Evolutionary conservation across 2,113 vertebrate species (phyloP).

Genomic region (Strix aluco): DNA sequence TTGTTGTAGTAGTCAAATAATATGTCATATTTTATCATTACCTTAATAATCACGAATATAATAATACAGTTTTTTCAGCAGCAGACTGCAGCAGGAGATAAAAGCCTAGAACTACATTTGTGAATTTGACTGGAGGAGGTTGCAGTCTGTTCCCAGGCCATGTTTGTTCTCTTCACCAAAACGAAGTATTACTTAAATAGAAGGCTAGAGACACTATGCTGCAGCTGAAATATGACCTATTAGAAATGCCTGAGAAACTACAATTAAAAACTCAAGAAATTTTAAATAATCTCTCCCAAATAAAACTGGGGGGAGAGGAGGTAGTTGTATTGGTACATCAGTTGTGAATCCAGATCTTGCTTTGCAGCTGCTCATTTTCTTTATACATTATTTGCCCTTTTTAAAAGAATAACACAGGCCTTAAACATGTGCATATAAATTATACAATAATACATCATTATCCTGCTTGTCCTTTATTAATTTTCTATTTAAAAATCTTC

Average conservation of each 20-base stretch:
- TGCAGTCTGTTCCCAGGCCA: slow-evolving; percentile 5
- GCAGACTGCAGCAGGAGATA: not conserved
- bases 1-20: not conserved
- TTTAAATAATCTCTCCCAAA: not conserved
- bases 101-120: not conserved
- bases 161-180: not conserved
- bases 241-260: not conserved
- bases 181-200: slow-evolving; percentile 9
- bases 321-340: not conserved
- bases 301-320: not conserved
- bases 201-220: not conserved
- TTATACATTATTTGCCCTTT: not conserved
- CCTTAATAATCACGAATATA: not conserved
- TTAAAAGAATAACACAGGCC: not conserved
- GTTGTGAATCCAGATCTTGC: not conserved
- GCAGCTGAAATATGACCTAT: not conserved
- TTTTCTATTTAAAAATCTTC: not conserved
- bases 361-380: not conserved
- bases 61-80: not conserved
- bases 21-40: not conserved
- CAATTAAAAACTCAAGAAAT: slow-evolving; percentile 1
- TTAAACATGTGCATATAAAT: not conserved
- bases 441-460: not conserved
- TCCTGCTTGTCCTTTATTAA: not conserved
- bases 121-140: slow-evolving; percentile 3